Base-by-base conservation (phyloP, 2,113 vertebrate genomes). In the Actenoides lindsayi region DNA sequence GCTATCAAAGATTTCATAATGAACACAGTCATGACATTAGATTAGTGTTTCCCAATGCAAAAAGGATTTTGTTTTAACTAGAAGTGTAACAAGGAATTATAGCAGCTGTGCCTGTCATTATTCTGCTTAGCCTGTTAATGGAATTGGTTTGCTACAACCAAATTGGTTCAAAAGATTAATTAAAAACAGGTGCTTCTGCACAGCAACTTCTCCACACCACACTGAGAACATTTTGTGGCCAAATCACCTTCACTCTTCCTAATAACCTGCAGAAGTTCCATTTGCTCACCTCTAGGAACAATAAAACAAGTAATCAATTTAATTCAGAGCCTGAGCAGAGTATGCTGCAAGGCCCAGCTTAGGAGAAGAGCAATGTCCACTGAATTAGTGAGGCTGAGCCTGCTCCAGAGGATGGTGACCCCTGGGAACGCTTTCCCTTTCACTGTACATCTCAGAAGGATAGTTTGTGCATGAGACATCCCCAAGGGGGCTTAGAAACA, bases 31-130 rank as follows among this genome's bases (percentile, higher is more conserved):
- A 1, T 63, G 86, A 84, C 80, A 80, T 85, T 87, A 54, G 69
- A 90, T 79, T 77, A 78, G 67, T 71, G 63, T 73, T 96, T 92
- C 83, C 53, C 9, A 0, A 83, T 59, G 87, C 95, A 96, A 92
- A 96, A 69, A 80, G 75, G 73, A 95, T 94, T 96, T 91, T 91
- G 92, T 95, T 96, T 96, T 73, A 94, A 94, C 79, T 74, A 79
- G 85, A 87, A 96, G 77, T 37, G 0, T 78, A 94, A 90, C 79
- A 68, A 94, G 71, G 83, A 91, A 94, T 94, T 93, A 71, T 39
- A 94, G 67, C 93, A 97, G 92, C 94, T 96, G 93, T 91, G 91
- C 90, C 68, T 90, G 68, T 94, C 88, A 92, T 97, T 95, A 90
- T 94, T 95, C 92, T 90, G 82, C 92, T 91, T 60, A 94, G 82